Evolutionary conservation across 2,888 invertebrate species (phyloP).

Genomic region (Oegoconia quadripuncta): DNA sequence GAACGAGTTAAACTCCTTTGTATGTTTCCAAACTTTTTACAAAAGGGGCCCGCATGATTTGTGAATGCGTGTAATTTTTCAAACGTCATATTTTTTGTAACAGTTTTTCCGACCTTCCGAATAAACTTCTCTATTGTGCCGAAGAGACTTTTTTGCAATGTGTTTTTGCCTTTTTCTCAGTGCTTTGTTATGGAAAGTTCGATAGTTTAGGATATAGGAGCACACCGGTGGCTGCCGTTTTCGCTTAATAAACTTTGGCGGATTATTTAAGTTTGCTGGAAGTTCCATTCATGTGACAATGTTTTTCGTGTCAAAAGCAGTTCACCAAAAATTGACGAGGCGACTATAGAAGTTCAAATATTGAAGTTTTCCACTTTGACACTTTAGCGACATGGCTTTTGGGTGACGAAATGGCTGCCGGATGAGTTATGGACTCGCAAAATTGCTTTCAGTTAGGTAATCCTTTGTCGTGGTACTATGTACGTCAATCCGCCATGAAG

Average conservation of each 20-base stretch:
- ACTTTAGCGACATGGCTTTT: slow-evolving; percentile 9
- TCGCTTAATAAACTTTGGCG: slow-evolving; percentile 45
- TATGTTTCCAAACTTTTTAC: slow-evolving; percentile 62
- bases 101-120: slow-evolving; percentile 61
- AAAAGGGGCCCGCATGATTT: slow-evolving; percentile 75
- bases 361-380: slow-evolving; percentile 21
- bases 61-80: slow-evolving; percentile 79
- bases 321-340: slow-evolving; percentile 12
- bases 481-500: slow-evolving; percentile 27
- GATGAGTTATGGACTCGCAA: slow-evolving; percentile 45
- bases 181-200: slow-evolving; percentile 59
- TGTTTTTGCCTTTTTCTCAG: slow-evolving; percentile 54
- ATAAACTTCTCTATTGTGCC: slow-evolving; percentile 71
- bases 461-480: slow-evolving; percentile 47
- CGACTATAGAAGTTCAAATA: slow-evolving; percentile 20
- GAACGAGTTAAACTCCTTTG: slow-evolving; percentile 69
- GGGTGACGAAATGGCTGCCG: slow-evolving; percentile 27
- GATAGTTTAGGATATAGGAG: slow-evolving; percentile 54
- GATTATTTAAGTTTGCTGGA: slow-evolving; percentile 28
- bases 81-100: slow-evolving; percentile 77
- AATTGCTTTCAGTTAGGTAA: slow-evolving; percentile 45
- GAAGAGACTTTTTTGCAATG: slow-evolving; percentile 63
- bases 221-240: slow-evolving; percentile 45
- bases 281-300: slow-evolving; percentile 27
- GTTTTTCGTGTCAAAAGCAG: slow-evolving; percentile 26